phyloP scores from a whole-genome alignment of 2,113 vertebrate species.

The Neotoma lepida region DNA sequence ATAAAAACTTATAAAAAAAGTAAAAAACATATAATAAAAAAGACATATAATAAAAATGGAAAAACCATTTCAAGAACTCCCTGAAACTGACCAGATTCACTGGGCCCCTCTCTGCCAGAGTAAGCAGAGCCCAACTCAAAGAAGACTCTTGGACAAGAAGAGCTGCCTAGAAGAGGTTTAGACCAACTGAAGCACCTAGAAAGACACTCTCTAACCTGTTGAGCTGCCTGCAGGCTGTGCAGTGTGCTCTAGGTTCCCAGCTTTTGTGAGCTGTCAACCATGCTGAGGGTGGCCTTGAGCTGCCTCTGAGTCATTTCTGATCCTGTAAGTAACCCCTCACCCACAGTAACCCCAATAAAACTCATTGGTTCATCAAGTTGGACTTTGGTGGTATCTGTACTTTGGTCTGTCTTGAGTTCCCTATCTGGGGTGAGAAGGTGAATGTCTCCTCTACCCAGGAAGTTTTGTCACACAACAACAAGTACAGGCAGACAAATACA shows the following conservation, averaged over 20 bases:
- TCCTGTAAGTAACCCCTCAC: background rate
- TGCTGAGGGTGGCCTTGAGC: background rate
- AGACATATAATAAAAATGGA: background rate
- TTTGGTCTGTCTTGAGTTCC: background rate
- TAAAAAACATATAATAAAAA: background rate
- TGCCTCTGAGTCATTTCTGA: background rate
- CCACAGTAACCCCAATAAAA: background rate
- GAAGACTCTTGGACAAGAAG: background rate
- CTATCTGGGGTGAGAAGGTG: background rate
- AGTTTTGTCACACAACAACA: background rate
- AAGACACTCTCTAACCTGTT: background rate
- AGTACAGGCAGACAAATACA: constrained; percentile 43
- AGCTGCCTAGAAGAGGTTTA: background rate
- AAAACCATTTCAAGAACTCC: background rate
- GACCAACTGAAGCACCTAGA: background rate
- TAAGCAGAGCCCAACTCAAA: background rate
- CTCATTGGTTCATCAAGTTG: background rate
- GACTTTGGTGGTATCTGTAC: background rate
- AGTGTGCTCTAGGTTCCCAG: background rate
- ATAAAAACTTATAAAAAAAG: background rate
- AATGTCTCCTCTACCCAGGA: background rate
- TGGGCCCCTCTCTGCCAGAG: too few species aligned
- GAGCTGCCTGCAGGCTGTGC: background rate
- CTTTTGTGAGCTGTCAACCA: background rate
- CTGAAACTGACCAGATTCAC: background rate